A percentile compares a stretch with the other conserved stretches of the same genome.
These are phyloP conservation scores for Lydus trimaculatus DNA, from an alignment of 2,888 invertebrate species.

Conservation along the genomic window DNA sequence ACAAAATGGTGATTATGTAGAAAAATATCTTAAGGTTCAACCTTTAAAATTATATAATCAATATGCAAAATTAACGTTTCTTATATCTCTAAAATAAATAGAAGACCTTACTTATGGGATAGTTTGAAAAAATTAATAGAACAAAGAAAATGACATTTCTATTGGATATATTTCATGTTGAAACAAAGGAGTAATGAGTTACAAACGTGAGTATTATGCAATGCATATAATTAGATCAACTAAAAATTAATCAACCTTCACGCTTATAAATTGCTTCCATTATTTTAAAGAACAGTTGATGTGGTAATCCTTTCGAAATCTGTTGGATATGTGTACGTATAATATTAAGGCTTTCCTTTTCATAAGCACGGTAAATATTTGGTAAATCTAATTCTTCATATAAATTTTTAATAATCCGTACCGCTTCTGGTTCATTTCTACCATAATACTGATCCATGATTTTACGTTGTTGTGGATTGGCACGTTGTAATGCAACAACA, in stretches of 20 bases:
- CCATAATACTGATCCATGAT: conserved; percentile 83
- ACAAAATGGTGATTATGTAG: too few species aligned
- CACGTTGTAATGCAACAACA: conserved; percentile 85
- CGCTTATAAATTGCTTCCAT: conserved; percentile 79
- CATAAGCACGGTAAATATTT: conserved; percentile 79
- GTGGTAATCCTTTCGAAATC: conserved; percentile 81
- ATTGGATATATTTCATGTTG: not conserved
- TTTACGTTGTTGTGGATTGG: conserved; percentile 72
- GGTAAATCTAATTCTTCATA: conserved; percentile 81
- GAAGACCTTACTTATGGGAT: too few species aligned
- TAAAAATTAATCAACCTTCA: not conserved
- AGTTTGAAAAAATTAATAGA: too few species aligned
- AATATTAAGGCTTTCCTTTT: conserved; percentile 83
- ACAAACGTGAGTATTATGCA: too few species aligned
- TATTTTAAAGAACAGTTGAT: conserved; percentile 82
- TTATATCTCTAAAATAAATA: too few species aligned
- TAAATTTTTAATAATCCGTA: conserved; percentile 74
- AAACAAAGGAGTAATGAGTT: too few species aligned
- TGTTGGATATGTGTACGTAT: conserved; percentile 85
- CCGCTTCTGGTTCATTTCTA: conserved; percentile 68
- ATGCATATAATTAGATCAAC: not conserved
- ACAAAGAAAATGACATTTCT: too few species aligned
- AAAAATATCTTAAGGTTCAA: too few species aligned
- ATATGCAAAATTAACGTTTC: too few species aligned
- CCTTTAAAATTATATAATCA: too few species aligned